These are phyloP conservation scores for Gobio occitaniae DNA, from an alignment of 2,797 vertebrate genomes.

Conservation along the genomic window DNA sequence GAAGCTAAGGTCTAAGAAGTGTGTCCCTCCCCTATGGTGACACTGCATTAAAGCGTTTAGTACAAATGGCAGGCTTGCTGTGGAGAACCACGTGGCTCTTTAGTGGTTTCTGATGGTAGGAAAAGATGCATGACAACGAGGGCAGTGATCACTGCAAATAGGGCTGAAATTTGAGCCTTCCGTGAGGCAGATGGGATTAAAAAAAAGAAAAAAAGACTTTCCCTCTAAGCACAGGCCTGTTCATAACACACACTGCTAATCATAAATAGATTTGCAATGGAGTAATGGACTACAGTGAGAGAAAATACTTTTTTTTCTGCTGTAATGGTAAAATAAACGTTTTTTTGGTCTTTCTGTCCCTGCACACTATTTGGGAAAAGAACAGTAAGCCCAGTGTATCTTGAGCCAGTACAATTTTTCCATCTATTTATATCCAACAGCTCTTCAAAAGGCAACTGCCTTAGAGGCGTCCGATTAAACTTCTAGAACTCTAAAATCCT, in stretches of 20 bases:
- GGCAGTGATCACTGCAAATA: constrained; percentile 34
- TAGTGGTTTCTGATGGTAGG: constrained; percentile 48
- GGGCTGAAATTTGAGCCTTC: constrained; percentile 47
- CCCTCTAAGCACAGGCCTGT: constrained; percentile 38
- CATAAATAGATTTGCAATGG: constrained; percentile 54
- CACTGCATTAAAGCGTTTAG: constrained; percentile 53
- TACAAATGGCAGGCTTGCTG: constrained; percentile 34
- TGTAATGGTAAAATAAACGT: constrained; percentile 58
- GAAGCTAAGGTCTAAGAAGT: constrained; percentile 4
- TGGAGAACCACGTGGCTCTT: constrained; percentile 33
- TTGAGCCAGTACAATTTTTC: constrained; percentile 37
- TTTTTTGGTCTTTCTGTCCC: constrained; percentile 35
- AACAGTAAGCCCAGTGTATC: constrained; percentile 68
- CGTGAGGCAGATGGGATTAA: neutral
- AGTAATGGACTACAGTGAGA: constrained; percentile 57
- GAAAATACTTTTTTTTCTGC: constrained; percentile 34
- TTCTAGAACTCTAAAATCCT: constrained; percentile 57
- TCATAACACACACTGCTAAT: constrained; percentile 55
- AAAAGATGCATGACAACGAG: constrained; percentile 19
- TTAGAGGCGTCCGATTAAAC: constrained; percentile 62
- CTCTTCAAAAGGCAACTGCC: constrained; percentile 61
- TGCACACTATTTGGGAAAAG: constrained; percentile 50
- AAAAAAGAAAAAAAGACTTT: neutral
- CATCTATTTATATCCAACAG: constrained; percentile 40
- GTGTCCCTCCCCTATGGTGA: constrained; percentile 30